Conservation (phyloP, 2,113 vertebrate genomes). For the Prunella fulvescens region DNA sequence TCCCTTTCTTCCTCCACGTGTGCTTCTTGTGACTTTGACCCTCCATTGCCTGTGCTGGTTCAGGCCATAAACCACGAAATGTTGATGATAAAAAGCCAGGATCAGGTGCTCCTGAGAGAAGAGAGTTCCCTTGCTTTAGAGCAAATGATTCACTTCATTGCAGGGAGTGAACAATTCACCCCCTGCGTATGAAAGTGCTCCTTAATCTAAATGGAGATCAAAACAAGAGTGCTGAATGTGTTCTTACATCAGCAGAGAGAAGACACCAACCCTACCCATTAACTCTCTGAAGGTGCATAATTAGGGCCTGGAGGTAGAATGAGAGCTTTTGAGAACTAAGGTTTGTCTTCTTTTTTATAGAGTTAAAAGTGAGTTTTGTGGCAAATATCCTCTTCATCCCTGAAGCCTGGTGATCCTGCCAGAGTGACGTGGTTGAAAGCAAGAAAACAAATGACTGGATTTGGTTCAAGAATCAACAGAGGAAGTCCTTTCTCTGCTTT, state of each 20-base stretch:
- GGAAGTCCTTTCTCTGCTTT: background rate
- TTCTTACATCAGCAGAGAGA: background rate
- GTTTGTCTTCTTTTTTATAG: background rate
- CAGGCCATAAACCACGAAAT: background rate
- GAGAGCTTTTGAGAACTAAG: background rate
- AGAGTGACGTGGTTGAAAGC: background rate
- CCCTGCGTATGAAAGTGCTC: background rate
- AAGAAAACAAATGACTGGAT: background rate
- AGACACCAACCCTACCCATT: background rate
- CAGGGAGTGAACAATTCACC: background rate
- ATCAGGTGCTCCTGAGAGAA: background rate
- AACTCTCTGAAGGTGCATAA: background rate
- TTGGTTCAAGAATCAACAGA: background rate
- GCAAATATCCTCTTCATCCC: background rate
- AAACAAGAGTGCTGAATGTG: accelerated
- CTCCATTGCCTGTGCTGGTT: background rate
- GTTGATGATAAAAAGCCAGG: background rate
- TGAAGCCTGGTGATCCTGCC: background rate
- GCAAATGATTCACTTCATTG: background rate
- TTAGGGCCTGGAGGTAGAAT: background rate
- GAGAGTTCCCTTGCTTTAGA: background rate
- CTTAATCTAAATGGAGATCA: background rate
- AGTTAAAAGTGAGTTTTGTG: background rate
- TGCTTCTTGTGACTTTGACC: background rate
- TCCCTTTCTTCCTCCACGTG: background rate